Percentiles rank a stretch among this genome's conserved stretches.
Evolutionary conservation across 2,113 vertebrate genomes (phyloP).

Genomic region (Chaetorhynchus papuensis): DNA sequence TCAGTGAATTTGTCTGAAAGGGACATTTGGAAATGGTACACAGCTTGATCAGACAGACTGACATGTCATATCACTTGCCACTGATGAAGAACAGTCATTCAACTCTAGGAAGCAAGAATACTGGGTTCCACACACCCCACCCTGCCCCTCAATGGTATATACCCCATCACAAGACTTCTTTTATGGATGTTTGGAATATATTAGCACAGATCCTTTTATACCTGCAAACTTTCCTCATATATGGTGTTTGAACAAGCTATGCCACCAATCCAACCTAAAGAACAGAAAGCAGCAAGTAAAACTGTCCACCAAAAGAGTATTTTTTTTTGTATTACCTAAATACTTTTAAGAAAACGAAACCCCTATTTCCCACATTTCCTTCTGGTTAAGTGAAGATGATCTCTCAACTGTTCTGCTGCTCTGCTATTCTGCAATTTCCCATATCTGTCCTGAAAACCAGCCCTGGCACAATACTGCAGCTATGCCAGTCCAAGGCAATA

Average conservation of each 20-base stretch:
- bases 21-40: background rate
- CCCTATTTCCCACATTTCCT: fast-evolving
- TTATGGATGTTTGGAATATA: background rate
- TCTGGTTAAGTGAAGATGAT: background rate
- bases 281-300: background rate
- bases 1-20: background rate
- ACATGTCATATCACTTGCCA: background rate
- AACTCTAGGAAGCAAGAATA: background rate
- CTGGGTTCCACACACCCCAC: background rate
- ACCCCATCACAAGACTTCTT: background rate
- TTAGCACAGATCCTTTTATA: background rate
- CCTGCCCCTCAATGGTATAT: fast-evolving
- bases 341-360: background rate
- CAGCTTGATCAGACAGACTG: background rate
- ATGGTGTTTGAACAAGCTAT: background rate
- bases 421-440: background rate
- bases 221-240: background rate
- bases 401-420: background rate
- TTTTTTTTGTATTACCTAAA: background rate
- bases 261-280: background rate
- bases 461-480: background rate
- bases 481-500: background rate
- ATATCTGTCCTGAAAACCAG: background rate
- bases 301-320: background rate
- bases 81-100: background rate